Conservation (phyloP, 2,888 invertebrate species). For the Helicoverpa assulta region DNA sequence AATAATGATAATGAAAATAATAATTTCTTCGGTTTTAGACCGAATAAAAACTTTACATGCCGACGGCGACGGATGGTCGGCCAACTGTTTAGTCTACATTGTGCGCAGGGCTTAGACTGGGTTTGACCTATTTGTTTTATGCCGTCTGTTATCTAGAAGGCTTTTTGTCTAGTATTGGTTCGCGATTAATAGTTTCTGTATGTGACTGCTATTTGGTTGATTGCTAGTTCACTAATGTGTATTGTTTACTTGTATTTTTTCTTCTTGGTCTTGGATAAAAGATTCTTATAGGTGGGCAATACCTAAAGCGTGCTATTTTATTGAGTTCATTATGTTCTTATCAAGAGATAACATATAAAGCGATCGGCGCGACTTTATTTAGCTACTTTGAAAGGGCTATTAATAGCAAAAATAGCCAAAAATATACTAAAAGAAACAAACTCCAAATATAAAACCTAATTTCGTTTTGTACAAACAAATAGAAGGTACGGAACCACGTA, state of each 20-base stretch:
- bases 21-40: too few species aligned
- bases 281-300: too few species aligned
- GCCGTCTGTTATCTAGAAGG: conserved; percentile 18
- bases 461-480: neutral
- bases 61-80: too few species aligned
- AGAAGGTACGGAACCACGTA: neutral
- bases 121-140: conserved; percentile 47
- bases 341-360: too few species aligned
- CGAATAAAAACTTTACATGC: too few species aligned
- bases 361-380: too few species aligned
- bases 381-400: neutral
- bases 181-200: neutral
- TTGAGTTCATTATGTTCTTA: neutral
- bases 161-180: conserved; percentile 9
- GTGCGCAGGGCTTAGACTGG: neutral
- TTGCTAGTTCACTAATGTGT: neutral
- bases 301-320: too few species aligned
- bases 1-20: too few species aligned
- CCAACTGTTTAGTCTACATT: too few species aligned
- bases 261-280: too few species aligned
- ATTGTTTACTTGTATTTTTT: neutral
- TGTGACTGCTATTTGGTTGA: neutral
- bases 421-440: neutral
- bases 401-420: neutral
- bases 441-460: neutral